These are phyloP conservation scores for Tragelaphus scriptus DNA, from an alignment of 2,113 vertebrate species.

Conservation along the genomic window DNA sequence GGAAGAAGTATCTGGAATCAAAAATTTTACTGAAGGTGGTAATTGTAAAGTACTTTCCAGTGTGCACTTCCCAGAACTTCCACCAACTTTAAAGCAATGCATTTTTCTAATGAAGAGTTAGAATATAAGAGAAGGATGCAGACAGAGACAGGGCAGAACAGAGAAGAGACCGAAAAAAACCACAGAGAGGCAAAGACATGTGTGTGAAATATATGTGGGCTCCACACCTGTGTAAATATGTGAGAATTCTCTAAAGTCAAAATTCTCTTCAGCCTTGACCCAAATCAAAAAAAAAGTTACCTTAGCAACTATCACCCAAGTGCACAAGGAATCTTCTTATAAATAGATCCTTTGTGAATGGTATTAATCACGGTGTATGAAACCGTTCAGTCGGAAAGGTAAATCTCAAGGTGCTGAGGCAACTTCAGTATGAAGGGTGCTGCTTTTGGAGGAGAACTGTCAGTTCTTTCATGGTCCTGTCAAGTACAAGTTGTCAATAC, in stretches of 20 bases:
- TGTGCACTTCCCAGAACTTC: neutral
- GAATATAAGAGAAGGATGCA: neutral
- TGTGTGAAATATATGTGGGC: neutral
- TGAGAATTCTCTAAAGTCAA: neutral
- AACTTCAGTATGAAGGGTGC: neutral
- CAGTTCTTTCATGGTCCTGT: neutral
- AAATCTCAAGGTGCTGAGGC: slow-evolving; percentile 44
- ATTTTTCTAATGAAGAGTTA: neutral
- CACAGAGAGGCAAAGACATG: neutral
- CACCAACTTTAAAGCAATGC: neutral
- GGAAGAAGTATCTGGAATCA: neutral
- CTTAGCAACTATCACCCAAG: slow-evolving; percentile 17
- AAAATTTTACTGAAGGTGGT: neutral
- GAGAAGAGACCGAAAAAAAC: neutral
- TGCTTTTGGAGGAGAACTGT: slow-evolving; percentile 2
- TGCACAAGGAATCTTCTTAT: neutral
- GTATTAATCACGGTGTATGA: neutral
- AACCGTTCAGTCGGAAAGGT: slow-evolving; percentile 29
- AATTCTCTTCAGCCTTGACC: neutral
- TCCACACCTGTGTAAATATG: slow-evolving; percentile 32
- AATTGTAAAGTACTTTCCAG: neutral
- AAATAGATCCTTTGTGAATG: slow-evolving; percentile 48
- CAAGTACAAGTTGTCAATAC: neutral
- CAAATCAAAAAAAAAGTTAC: slow-evolving; percentile 27
- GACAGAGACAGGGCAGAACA: neutral